phyloP scores from a whole-genome alignment of 2,888 invertebrate species.

The Desoria tigrina region DNA sequence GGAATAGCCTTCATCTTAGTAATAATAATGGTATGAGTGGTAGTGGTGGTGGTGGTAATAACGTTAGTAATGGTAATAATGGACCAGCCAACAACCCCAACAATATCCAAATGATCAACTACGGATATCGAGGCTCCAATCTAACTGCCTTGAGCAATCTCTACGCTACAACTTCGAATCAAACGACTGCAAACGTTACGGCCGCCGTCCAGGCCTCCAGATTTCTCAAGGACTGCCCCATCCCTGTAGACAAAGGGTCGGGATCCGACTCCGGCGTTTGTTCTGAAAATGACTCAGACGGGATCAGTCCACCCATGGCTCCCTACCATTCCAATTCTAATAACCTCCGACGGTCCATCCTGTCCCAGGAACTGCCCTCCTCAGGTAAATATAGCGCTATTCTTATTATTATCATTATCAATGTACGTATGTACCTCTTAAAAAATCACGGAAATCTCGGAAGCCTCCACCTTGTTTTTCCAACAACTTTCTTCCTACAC shows the following conservation, averaged over 20 bases:
- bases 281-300: constrained; percentile 52
- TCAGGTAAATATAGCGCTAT: constrained; percentile 40
- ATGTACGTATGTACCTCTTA: neutral
- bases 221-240: constrained; percentile 26
- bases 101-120: neutral
- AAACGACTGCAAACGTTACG: no score
- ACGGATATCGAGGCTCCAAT: neutral
- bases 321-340: constrained; percentile 9
- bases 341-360: constrained; percentile 27
- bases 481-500: no score
- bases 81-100: no score
- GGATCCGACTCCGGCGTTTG: constrained; percentile 51
- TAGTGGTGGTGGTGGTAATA: neutral
- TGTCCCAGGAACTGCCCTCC: constrained; percentile 39
- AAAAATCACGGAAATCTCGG: no score
- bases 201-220: neutral
- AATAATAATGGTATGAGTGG: neutral
- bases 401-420: neutral
- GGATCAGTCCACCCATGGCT: constrained; percentile 42
- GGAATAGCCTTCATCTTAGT: neutral
- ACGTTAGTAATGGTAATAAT: neutral
- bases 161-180: neutral
- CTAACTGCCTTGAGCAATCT: neutral
- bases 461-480: no score
- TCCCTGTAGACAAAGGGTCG: constrained; percentile 37